Conservation (phyloP, 2,888 invertebrate genomes). For the Lasioglossum pauxillum region DNA sequence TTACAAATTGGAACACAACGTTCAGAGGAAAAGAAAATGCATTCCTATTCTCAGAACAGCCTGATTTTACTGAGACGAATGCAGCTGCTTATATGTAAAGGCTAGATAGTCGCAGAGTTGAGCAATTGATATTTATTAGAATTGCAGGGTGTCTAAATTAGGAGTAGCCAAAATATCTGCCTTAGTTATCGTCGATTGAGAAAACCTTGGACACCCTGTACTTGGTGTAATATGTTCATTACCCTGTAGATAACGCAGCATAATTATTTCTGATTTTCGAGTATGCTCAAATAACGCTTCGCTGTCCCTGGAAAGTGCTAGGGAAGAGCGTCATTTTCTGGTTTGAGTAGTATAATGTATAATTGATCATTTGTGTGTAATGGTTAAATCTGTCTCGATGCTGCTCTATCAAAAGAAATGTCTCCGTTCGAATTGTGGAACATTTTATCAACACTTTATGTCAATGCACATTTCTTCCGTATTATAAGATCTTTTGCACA, state of each 20-base stretch:
- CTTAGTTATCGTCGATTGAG: not conserved
- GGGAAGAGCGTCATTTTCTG: not conserved
- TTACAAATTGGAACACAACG: not conserved
- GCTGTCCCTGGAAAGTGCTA: not conserved
- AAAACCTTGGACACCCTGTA: not conserved
- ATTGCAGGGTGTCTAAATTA: not conserved
- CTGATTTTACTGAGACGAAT: not conserved
- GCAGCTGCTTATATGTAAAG: not conserved
- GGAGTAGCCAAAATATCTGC: not conserved
- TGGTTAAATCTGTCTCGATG: not conserved
- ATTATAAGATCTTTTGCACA: not conserved
- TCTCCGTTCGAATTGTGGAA: not conserved
- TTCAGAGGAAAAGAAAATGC: not conserved
- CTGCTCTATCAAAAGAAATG: not conserved
- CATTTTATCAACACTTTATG: not conserved
- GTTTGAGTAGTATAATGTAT: not conserved
- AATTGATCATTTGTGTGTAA: not conserved
- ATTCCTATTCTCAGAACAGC: constrained; percentile 4
- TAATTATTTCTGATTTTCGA: not conserved
- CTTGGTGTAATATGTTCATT: not conserved
- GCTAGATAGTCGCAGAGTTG: not conserved
- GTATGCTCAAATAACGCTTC: not conserved
- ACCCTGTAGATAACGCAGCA: not conserved
- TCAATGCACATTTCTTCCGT: not conserved
- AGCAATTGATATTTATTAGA: constrained; percentile 1